Evolutionary conservation across 2,888 invertebrate species (phyloP).

Genomic region (Drosophila lacicola): DNA sequence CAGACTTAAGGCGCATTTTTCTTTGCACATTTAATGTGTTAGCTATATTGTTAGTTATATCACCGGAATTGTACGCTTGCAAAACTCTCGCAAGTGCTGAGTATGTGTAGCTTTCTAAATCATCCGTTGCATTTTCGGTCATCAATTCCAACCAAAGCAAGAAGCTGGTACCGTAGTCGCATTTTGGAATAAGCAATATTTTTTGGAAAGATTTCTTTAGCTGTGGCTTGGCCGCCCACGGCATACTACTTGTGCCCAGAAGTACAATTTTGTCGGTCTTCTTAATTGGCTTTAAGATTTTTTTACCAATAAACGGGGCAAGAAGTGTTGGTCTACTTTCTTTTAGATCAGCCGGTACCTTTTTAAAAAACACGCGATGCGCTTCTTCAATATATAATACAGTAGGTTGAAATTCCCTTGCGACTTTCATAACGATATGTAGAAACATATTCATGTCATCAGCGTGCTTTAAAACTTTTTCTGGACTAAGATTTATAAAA

Average conservation of each 20-base stretch:
- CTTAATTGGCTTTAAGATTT: slow-evolving; percentile 86
- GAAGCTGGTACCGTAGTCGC: slow-evolving; percentile 83
- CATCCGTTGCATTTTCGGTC: slow-evolving; percentile 65
- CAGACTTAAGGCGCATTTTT: slow-evolving; percentile 66
- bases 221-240: slow-evolving; percentile 85
- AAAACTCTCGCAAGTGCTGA: slow-evolving; percentile 81
- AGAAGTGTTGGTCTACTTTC: slow-evolving; percentile 86
- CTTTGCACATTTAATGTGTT: slow-evolving; percentile 73
- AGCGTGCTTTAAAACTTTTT: slow-evolving; percentile 87
- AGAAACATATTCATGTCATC: slow-evolving; percentile 88
- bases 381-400: slow-evolving; percentile 87
- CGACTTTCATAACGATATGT: slow-evolving; percentile 88
- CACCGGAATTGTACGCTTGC: slow-evolving; percentile 81
- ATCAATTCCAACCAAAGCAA: slow-evolving; percentile 79
- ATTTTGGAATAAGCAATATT: slow-evolving; percentile 79
- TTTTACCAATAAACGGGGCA: slow-evolving; percentile 86
- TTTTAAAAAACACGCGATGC: slow-evolving; percentile 87
- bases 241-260: slow-evolving; percentile 86
- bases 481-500: slow-evolving; percentile 88
- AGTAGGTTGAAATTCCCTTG: slow-evolving; percentile 87
- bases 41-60: slow-evolving; percentile 80
- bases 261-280: slow-evolving; percentile 86
- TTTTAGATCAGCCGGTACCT: slow-evolving; percentile 83
- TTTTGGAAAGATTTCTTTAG: slow-evolving; percentile 82
- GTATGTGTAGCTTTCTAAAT: slow-evolving; percentile 64